A percentile compares a stretch with the other conserved stretches of the same genome.
phyloP scores from a whole-genome alignment of 1,140 invertebrate genomes.

The Coboldia fuscipes region DNA sequence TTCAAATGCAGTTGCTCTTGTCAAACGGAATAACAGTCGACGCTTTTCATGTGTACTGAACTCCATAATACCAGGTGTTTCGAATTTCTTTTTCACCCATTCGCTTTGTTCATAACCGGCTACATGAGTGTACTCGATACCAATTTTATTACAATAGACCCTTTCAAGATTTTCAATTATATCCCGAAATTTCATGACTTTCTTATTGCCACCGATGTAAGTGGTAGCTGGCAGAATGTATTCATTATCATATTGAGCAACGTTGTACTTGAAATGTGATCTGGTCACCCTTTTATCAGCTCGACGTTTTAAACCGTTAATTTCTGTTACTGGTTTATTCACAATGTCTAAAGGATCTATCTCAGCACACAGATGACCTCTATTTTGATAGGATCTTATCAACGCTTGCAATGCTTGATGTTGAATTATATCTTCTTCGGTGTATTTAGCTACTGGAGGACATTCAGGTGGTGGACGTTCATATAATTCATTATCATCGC shows the following conservation, averaged over 20 bases:
- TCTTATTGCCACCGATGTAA: constrained; percentile 40
- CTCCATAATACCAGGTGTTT: constrained; percentile 45
- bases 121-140: constrained; percentile 79
- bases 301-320: constrained; percentile 14
- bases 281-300: constrained; percentile 18
- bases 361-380: constrained; percentile 60
- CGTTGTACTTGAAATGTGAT: constrained; percentile 23
- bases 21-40: constrained; percentile 44
- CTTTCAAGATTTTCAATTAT: constrained; percentile 57
- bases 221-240: constrained; percentile 46
- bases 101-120: constrained; percentile 53
- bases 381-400: constrained; percentile 31
- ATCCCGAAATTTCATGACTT: constrained; percentile 21
- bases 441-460: not conserved
- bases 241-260: constrained; percentile 38
- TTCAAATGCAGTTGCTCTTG: constrained; percentile 52
- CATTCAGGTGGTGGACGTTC: not conserved
- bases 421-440: constrained; percentile 9
- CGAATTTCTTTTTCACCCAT: constrained; percentile 63
- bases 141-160: constrained; percentile 40
- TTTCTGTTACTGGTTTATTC: constrained; percentile 19
- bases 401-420: constrained; percentile 19
- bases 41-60: constrained; percentile 45
- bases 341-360: constrained; percentile 45
- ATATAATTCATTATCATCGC: no score